Percentiles rank a stretch among this genome's conserved stretches.
Evolutionary conservation across 2,797 vertebrate genomes (phyloP).

Genomic region (Hyperoplus immaculatus): DNA sequence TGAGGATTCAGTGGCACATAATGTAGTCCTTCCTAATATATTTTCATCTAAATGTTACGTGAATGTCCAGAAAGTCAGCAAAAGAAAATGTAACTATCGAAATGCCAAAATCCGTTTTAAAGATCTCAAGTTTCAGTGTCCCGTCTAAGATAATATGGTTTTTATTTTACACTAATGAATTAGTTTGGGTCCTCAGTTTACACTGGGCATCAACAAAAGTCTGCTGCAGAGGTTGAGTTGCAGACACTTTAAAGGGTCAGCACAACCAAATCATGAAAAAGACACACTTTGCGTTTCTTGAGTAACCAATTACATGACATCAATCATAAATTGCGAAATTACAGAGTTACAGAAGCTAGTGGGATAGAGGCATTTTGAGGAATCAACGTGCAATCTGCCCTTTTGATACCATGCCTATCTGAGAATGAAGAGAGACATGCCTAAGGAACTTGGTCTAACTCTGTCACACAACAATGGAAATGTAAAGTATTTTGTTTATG

Average conservation of each 20-base stretch:
- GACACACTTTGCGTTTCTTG: neutral
- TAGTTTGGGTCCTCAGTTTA: neutral
- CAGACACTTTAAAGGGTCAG: neutral
- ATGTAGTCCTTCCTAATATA: neutral
- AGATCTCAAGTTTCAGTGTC: neutral
- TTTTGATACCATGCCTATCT: neutral
- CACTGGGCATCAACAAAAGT: neutral
- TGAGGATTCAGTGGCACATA: too few species aligned
- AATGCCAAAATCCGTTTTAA: neutral
- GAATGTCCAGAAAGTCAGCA: slow-evolving; percentile 5
- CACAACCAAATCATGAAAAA: neutral
- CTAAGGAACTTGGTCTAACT: neutral
- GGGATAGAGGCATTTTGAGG: neutral
- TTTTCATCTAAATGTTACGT: neutral
- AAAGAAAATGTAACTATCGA: slow-evolving; percentile 7
- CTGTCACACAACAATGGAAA: neutral
- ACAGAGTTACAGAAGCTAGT: neutral
- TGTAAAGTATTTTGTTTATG: neutral
- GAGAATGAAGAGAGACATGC: neutral
- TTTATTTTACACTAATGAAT: neutral
- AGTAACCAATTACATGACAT: neutral
- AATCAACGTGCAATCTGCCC: neutral
- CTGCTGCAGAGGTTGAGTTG: neutral
- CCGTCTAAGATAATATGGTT: neutral
- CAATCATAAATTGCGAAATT: neutral